Evolutionary conservation across 1,140 invertebrate genomes (phyloP).

Genomic region (Ips nitidus): DNA sequence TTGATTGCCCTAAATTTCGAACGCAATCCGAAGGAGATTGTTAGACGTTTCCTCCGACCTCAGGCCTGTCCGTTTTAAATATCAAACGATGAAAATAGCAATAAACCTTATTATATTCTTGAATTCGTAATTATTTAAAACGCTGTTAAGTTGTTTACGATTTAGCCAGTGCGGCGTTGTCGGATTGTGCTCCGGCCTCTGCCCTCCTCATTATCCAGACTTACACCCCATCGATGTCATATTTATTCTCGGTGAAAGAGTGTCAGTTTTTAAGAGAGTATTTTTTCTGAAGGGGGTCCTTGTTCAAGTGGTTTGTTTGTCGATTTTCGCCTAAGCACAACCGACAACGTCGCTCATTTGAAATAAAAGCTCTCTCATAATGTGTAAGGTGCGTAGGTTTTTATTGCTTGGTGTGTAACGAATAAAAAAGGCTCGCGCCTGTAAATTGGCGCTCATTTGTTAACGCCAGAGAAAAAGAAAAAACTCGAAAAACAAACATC

Average conservation of each 20-base stretch:
- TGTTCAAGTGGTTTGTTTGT: too few species aligned
- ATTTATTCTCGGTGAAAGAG: too few species aligned
- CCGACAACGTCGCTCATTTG: too few species aligned
- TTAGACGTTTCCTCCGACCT: neutral
- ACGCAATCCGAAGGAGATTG: neutral
- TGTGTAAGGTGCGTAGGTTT: conserved; percentile 17
- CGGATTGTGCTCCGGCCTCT: neutral
- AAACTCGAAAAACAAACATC: too few species aligned
- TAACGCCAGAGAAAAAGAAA: too few species aligned
- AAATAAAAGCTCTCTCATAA: neutral
- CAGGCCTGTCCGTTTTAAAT: conserved; percentile 11
- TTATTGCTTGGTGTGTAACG: neutral
- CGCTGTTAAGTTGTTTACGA: conserved; percentile 14
- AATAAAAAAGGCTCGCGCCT: conserved; percentile 4
- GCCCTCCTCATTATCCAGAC: too few species aligned
- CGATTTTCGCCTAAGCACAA: too few species aligned
- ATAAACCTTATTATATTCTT: conserved; percentile 18
- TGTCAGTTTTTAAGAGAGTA: too few species aligned
- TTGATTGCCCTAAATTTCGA: neutral
- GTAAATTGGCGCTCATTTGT: neutral
- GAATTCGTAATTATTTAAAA: conserved; percentile 16
- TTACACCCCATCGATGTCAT: too few species aligned
- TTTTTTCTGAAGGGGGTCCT: too few species aligned
- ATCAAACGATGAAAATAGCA: conserved; percentile 22
- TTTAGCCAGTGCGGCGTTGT: neutral